Percentiles rank a stretch among this genome's conserved stretches.
Conservation (phyloP, 2,113 vertebrate species). For the Pelmatolapia mariae region DNA sequence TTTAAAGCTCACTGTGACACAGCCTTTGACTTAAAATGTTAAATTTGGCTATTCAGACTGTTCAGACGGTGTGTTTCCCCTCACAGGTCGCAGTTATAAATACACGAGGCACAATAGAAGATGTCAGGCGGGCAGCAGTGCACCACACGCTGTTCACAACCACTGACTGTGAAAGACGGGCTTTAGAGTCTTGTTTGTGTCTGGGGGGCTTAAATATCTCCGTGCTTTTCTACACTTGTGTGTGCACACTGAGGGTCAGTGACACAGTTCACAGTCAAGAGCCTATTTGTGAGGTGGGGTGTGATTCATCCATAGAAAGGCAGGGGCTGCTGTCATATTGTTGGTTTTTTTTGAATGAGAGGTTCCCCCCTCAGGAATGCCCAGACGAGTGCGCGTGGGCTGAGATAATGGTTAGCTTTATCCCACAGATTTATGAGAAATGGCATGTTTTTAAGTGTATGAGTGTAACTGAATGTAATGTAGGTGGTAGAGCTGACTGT, state of each 20-base stretch:
- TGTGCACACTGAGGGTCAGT: slow-evolving; percentile 26
- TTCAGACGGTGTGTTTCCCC: background rate
- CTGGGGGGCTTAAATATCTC: slow-evolving; percentile 7
- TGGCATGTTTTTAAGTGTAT: background rate
- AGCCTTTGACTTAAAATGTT: background rate
- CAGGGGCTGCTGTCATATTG: background rate
- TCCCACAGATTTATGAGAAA: background rate
- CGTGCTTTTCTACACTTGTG: slow-evolving; percentile 13
- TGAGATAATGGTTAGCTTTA: background rate
- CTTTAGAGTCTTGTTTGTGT: slow-evolving; percentile 29
- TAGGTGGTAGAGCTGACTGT: background rate
- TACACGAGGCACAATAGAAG: background rate
- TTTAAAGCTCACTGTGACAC: background rate
- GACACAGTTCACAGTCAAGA: slow-evolving; percentile 7
- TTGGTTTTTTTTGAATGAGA: background rate
- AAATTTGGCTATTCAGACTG: background rate
- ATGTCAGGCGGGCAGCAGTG: slow-evolving; percentile 13
- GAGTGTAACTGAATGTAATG: background rate
- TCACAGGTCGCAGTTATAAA: background rate
- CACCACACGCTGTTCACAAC: slow-evolving; percentile 34
- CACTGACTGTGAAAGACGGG: slow-evolving; percentile 44
- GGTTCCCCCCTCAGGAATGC: slow-evolving; percentile 32
- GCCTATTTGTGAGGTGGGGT: slow-evolving; percentile 21
- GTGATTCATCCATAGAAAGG: slow-evolving; percentile 1
- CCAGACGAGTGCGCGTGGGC: background rate